These are phyloP conservation scores for Digitonthophagus gazella DNA, from an alignment of 2,888 invertebrate species.

Conservation along the genomic window DNA sequence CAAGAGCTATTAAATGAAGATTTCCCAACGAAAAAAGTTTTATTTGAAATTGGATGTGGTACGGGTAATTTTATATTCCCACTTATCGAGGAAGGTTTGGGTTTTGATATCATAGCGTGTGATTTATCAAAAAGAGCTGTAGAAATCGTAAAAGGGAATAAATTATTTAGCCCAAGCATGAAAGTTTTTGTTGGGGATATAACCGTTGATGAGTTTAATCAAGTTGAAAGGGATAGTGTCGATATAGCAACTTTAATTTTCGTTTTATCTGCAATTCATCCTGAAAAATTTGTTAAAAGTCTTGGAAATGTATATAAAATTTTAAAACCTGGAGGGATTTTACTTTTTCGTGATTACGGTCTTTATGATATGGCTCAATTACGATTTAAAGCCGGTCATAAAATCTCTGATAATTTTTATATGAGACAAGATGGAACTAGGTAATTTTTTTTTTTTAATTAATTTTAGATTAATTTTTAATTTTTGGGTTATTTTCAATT, in stretches of 20 bases:
- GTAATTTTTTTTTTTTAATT: too few relatives aligned
- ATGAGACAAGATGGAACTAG: slow-evolving; percentile 96
- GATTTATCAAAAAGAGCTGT: slow-evolving; percentile 92
- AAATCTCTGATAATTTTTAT: slow-evolving; percentile 90
- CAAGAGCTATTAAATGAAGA: slow-evolving; percentile 69
- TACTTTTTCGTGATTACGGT: slow-evolving; percentile 92
- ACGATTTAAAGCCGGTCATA: slow-evolving; percentile 88
- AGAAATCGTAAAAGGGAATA: slow-evolving; percentile 73
- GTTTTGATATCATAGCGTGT: slow-evolving; percentile 79
- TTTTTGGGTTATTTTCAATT: slow-evolving; percentile 8
- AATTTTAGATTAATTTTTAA: too few relatives aligned
- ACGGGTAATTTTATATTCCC: slow-evolving; percentile 97
- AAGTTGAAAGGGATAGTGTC: slow-evolving; percentile 55
- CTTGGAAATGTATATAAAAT: slow-evolving; percentile 64
- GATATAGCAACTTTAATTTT: slow-evolving; percentile 90
- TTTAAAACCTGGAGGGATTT: slow-evolving; percentile 71
- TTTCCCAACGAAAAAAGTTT: too few relatives aligned
- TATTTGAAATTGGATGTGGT: slow-evolving; percentile 91
- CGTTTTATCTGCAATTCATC: slow-evolving; percentile 92
- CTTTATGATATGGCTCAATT: slow-evolving; percentile 95
- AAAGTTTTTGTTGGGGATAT: slow-evolving; percentile 84
- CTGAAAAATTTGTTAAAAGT: slow-evolving; percentile 70
- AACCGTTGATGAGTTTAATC: slow-evolving; percentile 66
- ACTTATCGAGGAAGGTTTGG: slow-evolving; percentile 73
- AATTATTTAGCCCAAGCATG: slow-evolving; percentile 66